phyloP scores from a whole-genome alignment of 2,888 invertebrate genomes.

The Parnassius glacialis region DNA sequence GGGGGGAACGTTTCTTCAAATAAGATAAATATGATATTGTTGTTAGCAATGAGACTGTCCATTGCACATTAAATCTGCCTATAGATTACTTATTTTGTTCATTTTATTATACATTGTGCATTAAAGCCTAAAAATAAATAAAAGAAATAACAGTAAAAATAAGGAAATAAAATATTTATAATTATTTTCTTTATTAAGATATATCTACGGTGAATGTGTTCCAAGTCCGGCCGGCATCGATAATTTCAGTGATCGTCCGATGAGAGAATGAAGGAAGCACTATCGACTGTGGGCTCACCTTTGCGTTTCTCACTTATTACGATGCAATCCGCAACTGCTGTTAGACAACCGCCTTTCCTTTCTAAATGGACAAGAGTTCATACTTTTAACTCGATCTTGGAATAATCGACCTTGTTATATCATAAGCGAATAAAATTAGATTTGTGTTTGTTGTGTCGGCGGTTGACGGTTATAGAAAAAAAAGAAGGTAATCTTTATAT shows the following conservation, averaged over 20 bases:
- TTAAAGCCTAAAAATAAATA: too few species aligned
- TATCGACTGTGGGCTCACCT: conserved; percentile 40
- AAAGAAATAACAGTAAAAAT: not conserved
- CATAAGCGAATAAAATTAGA: too few species aligned
- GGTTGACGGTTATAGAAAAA: too few species aligned
- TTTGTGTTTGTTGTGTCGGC: too few species aligned
- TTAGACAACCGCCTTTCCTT: conserved; percentile 22
- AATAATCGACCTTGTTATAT: too few species aligned
- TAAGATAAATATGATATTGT: too few species aligned
- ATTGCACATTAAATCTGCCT: too few species aligned
- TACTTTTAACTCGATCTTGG: not conserved
- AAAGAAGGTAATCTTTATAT: too few species aligned
- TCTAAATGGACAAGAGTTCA: conserved; percentile 12
- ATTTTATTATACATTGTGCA: too few species aligned
- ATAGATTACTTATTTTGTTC: too few species aligned
- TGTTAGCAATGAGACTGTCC: too few species aligned
- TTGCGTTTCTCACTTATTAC: conserved; percentile 23
- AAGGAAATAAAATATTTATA: not conserved
- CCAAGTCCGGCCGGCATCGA: conserved; percentile 23
- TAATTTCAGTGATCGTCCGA: conserved; percentile 38
- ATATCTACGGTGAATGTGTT: not conserved
- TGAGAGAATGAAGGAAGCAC: conserved; percentile 46
- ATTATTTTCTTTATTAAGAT: not conserved
- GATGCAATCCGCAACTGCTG: conserved; percentile 20
- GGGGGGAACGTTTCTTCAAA: too few species aligned